Percentiles rank a stretch among this genome's conserved stretches.
phyloP scores from a whole-genome alignment of 2,797 vertebrate genomes.

The Delichon dasypus region DNA sequence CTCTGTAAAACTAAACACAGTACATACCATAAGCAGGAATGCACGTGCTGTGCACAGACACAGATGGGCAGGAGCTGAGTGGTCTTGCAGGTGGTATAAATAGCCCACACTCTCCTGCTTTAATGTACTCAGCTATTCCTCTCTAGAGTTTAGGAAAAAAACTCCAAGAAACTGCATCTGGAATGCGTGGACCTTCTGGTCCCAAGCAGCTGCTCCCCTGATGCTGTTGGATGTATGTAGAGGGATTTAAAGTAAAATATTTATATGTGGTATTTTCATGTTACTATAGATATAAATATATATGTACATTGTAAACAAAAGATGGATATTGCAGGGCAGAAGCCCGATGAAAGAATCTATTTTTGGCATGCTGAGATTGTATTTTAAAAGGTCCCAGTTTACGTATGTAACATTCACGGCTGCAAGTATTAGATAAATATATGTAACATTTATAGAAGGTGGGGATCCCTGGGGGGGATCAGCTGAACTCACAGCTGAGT shows the following conservation, averaged over 20 bases:
- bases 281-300: neutral
- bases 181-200: neutral
- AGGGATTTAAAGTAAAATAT: constrained; percentile 47
- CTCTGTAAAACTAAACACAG: neutral
- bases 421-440: neutral
- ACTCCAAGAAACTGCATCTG: neutral
- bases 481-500: neutral
- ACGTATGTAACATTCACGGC: neutral
- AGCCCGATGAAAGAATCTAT: constrained; percentile 51
- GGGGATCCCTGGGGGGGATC: neutral
- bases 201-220: neutral
- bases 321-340: constrained; percentile 30
- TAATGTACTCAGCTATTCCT: neutral
- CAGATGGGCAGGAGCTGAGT: neutral
- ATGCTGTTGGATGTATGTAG: neutral
- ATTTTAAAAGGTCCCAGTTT: constrained; percentile 32
- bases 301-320: constrained; percentile 12
- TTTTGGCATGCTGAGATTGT: constrained; percentile 56
- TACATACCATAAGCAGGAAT: neutral
- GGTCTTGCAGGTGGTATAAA: neutral
- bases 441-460: neutral
- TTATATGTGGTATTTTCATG: constrained; percentile 57
- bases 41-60: neutral
- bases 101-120: neutral
- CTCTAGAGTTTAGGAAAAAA: neutral